Conservation (phyloP, 2,888 invertebrate species). For the Euplexia lucipara region DNA sequence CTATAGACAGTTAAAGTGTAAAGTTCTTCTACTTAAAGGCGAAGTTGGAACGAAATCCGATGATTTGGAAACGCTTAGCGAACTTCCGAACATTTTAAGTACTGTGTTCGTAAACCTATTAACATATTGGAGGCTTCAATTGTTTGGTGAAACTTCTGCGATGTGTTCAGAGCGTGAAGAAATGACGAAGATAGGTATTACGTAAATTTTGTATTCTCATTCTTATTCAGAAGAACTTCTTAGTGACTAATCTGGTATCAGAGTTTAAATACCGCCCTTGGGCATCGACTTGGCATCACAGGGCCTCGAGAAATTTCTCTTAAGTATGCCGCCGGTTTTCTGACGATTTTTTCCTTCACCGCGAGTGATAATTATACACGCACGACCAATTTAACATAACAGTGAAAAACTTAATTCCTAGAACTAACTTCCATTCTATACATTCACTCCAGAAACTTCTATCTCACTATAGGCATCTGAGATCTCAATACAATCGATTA, state of each 20-base stretch:
- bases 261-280: too few species aligned
- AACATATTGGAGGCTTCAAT: conserved; percentile 61
- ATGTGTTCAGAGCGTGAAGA: conserved; percentile 21
- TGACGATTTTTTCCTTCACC: too few species aligned
- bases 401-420: background rate
- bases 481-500: conserved; percentile 73
- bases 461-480: conserved; percentile 35
- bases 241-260: too few species aligned
- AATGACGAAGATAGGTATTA: background rate
- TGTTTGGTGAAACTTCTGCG: conserved; percentile 29
- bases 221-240: too few species aligned
- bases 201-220: conserved; percentile 1
- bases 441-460: conserved; percentile 4
- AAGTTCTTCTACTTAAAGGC: conserved; percentile 57
- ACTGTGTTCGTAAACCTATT: conserved; percentile 67
- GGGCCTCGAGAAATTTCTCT: too few species aligned
- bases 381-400: too few species aligned
- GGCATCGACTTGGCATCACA: too few species aligned
- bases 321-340: too few species aligned
- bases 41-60: conserved; percentile 63
- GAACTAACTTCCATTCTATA: background rate
- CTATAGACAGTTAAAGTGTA: conserved; percentile 59
- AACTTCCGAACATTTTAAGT: conserved; percentile 64
- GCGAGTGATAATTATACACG: too few species aligned
- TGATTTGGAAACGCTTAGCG: conserved; percentile 64